Base-by-base conservation (phyloP, 1,140 invertebrate species). In the Dryas iulia region DNA sequence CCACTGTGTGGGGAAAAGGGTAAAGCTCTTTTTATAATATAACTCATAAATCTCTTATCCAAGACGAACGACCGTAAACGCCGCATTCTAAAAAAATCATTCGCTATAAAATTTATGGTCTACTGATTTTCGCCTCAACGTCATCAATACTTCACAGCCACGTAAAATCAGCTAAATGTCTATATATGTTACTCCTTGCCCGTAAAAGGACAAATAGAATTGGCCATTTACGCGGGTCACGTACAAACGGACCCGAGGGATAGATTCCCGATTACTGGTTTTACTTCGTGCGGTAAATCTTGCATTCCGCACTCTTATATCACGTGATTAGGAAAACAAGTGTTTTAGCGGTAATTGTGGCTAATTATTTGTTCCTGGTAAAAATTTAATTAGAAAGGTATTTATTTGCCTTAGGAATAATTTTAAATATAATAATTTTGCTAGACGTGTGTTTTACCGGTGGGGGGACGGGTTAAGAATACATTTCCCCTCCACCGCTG, bases 161-260 rank as follows among this genome's bases (percentile, higher is more conserved):
- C 33, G 33, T 62, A 53, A 65, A 39, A 60, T 60, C 56, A 53
- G 30, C 31, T 65, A 65, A 65, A 61, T 64, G 68, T 10, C 24
- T 57, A 54, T 56, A 70, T 59, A 69, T 18, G 31, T 62, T 18
- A 28, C 35, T 69, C 28, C 28, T 58, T 54, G 35, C 21, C 53
- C 66, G 66, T 70, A 70, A 70, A 70, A 60, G 62, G 68, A 70
- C 60, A 65, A 70, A 64, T 60, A 59, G 26, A 70, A 65, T 64
- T 60, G 68, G 39, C 25, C 61, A 65, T 70, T 70, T 65, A 70
- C 61, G 62, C 61, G 68, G 47, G 57, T 70, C 68, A 70, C 68
- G 62, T 70, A 23, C 62, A 56, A 60, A 65, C 58, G 62, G 47
- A 23, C 62, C 57, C 61, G 14, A 31, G 68, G 47, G 68, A 70